A percentile compares a stretch with the other conserved stretches of the same genome.
Conservation (phyloP, 2,113 vertebrate genomes). For the Zapornia atra region DNA sequence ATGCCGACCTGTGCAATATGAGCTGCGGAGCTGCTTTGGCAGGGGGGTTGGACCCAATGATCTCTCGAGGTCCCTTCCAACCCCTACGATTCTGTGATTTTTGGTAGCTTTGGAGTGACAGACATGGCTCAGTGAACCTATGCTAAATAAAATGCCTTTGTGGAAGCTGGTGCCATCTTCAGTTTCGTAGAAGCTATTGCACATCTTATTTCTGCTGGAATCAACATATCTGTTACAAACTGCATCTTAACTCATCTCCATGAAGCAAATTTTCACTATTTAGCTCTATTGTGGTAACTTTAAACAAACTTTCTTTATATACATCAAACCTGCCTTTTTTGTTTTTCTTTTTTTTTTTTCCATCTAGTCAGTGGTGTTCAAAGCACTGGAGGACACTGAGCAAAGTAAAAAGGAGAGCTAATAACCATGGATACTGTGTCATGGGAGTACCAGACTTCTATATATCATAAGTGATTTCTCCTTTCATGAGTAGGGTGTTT, state of each 20-base stretch:
- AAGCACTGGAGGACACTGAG: background rate
- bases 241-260: background rate
- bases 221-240: background rate
- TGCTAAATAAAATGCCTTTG: background rate
- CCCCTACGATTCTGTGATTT: too few species aligned
- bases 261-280: background rate
- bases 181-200: conserved; percentile 4
- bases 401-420: background rate
- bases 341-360: background rate
- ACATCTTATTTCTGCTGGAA: background rate
- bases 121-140: background rate
- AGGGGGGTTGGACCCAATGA: too few species aligned
- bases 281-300: background rate
- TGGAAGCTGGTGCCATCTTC: conserved; percentile 35
- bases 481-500: background rate
- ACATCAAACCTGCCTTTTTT: background rate
- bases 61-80: too few species aligned
- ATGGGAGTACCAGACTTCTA: background rate
- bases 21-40: too few species aligned
- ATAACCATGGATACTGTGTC: background rate
- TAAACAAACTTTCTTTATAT: background rate
- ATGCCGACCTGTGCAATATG: too few species aligned
- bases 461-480: background rate
- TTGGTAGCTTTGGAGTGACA: background rate
- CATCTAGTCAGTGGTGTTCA: background rate